Evolutionary conservation across 2,113 vertebrate genomes (phyloP).

Genomic region (Toxotes jaculatrix): DNA sequence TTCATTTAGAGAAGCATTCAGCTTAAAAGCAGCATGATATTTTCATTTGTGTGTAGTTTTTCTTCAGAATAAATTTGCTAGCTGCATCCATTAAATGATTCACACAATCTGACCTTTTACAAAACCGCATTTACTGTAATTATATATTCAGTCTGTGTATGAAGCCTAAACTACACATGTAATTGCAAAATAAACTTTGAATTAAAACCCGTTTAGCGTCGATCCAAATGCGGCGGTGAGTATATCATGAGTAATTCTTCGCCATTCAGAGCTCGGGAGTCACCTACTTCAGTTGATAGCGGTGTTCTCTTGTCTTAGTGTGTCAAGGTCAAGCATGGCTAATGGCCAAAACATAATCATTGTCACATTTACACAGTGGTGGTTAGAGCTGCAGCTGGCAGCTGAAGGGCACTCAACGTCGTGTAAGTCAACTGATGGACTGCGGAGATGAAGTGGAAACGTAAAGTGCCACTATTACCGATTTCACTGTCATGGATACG

Average conservation of each 20-base stretch:
- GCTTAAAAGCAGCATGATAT: not conserved
- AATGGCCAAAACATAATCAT: slow-evolving; percentile 71
- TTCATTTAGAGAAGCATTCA: not conserved
- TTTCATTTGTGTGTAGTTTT: not conserved
- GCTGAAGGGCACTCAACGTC: slow-evolving; percentile 63
- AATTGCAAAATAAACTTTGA: slow-evolving; percentile 48
- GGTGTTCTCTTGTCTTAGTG: slow-evolving; percentile 46
- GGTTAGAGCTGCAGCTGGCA: slow-evolving; percentile 51
- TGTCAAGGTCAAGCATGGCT: slow-evolving; percentile 72
- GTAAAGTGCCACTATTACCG: slow-evolving; percentile 64
- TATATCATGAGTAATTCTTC: slow-evolving; percentile 35
- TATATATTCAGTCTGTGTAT: slow-evolving; percentile 26
- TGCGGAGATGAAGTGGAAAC: slow-evolving; percentile 65
- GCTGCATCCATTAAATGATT: slow-evolving; percentile 52
- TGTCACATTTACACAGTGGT: slow-evolving; percentile 57
- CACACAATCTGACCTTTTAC: slow-evolving; percentile 46
- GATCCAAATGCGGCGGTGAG: slow-evolving; percentile 8
- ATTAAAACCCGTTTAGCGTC: slow-evolving; percentile 25
- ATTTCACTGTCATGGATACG: slow-evolving; percentile 55
- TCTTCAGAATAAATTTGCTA: not conserved
- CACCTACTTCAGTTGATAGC: slow-evolving; percentile 57
- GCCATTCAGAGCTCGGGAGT: slow-evolving; percentile 45
- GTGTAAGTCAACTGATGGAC: slow-evolving; percentile 58
- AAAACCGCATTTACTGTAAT: slow-evolving; percentile 30
- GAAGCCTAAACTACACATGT: slow-evolving; percentile 12